Base-by-base conservation (phyloP, 2,888 invertebrate genomes). In the Thyatira batis region DNA sequence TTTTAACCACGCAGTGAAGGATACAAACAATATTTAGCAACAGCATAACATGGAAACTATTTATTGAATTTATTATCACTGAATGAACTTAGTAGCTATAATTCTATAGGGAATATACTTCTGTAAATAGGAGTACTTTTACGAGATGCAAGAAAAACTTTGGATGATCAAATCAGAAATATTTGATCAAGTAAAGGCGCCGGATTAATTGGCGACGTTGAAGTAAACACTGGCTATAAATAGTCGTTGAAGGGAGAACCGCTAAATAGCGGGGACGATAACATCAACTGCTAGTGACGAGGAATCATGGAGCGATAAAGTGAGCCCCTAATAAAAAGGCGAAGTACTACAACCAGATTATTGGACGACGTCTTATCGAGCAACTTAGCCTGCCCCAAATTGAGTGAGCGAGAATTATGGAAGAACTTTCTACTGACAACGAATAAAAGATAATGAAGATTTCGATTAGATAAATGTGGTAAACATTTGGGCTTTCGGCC, bases 361-460 rank as follows among this genome's bases (percentile, higher is more conserved):
- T 88, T 84, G 79, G 81, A 71, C 77, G 78, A 60, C 73, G 77
- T 73, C 87, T 90, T 91, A 91, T 92, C 89, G 76, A 76, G 71
- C 72, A 75, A 80, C 81, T 84, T 76, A 80, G 83, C 77, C 75
- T 71, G 73, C 84, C 86, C 89, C 82, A 86, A 90, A 90, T 90
- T 86, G 85, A 85, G 80, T 76, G 79, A 84, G 85, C 78, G 77
- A 86, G 84, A 91, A 85, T 87, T 91, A 90, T 92, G 85, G 87
- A 73, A 71, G 63, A 92, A 91, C 81, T 90, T 90, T 85, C 82
- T 80, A 81, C 78, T 75, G 61, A 69, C 77, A 69, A 76, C 79
- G 76, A 82, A 88, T 85, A 85, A 85, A 85, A 86, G 85, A 87
- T 89, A 87, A 89, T 87, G 85, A 84, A 83, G 80, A 84, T 84